Conservation (phyloP, 1,140 invertebrate species). For the Scaptomyza montana region DNA sequence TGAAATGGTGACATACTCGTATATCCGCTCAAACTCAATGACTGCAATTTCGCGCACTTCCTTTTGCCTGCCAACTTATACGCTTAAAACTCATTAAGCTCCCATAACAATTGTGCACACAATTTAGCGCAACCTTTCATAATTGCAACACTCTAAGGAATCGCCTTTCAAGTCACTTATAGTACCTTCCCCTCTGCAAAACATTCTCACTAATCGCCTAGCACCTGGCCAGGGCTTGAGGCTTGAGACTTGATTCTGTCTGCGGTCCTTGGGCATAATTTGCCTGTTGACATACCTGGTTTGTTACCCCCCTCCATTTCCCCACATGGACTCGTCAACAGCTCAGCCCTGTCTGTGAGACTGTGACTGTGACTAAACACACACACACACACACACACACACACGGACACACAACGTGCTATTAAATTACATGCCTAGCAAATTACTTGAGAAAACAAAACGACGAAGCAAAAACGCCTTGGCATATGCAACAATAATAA, state of each 20-base stretch:
- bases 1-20: too few species aligned
- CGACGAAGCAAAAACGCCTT: constrained; percentile 48
- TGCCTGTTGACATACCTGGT: constrained; percentile 50
- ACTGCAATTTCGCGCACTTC: constrained; percentile 5
- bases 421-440: constrained; percentile 56
- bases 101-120: constrained; percentile 41
- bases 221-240: constrained; percentile 21
- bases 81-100: background rate
- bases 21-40: too few species aligned
- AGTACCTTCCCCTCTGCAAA: background rate
- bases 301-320: background rate
- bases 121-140: constrained; percentile 48
- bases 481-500: constrained; percentile 57
- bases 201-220: constrained; percentile 28
- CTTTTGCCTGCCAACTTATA: background rate
- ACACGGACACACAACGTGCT: constrained; percentile 16
- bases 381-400: constrained; percentile 9
- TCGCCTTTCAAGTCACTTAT: constrained; percentile 14
- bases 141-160: constrained; percentile 41
- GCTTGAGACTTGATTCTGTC: constrained; percentile 32
- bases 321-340: constrained; percentile 49
- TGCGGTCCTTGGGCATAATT: constrained; percentile 46
- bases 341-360: constrained; percentile 28
- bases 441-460: constrained; percentile 60
- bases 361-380: constrained; percentile 9